Conservation (phyloP, 2,888 invertebrate genomes). For the Aricia artaxerxes region DNA sequence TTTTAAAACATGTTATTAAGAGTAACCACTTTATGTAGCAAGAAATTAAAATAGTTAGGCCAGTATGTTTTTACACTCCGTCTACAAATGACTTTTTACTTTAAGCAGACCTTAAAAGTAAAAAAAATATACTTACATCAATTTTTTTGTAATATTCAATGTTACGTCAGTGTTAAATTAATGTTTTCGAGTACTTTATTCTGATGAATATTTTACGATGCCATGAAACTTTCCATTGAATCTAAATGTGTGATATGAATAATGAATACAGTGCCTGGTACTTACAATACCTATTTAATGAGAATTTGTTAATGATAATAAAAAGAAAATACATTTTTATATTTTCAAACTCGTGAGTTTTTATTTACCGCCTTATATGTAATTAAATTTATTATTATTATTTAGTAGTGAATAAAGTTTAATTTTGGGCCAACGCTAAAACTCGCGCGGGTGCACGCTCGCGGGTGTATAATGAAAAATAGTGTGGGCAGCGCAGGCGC, state of each 20-base stretch:
- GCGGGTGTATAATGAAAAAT: too few relatives aligned
- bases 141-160: neutral
- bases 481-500: too few relatives aligned
- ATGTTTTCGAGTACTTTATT: neutral
- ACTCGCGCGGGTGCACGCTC: too few relatives aligned
- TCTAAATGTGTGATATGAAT: constrained; percentile 57
- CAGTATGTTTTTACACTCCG: neutral
- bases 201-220: neutral
- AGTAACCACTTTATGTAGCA: neutral
- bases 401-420: too few relatives aligned
- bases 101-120: neutral
- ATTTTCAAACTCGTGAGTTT: constrained; percentile 46
- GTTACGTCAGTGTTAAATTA: neutral
- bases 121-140: neutral
- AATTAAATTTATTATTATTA: neutral
- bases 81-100: neutral
- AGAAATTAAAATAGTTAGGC: neutral
- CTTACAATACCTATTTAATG: constrained; percentile 45
- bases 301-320: constrained; percentile 56
- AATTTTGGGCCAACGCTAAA: too few relatives aligned
- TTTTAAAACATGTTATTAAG: neutral
- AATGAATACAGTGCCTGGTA: constrained; percentile 56
- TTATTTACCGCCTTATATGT: constrained; percentile 42
- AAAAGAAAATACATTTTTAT: constrained; percentile 62
- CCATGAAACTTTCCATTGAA: constrained; percentile 44